Evolutionary conservation across 2,113 vertebrate genomes (phyloP).

Genomic region (Grammomys dolichurus): DNA sequence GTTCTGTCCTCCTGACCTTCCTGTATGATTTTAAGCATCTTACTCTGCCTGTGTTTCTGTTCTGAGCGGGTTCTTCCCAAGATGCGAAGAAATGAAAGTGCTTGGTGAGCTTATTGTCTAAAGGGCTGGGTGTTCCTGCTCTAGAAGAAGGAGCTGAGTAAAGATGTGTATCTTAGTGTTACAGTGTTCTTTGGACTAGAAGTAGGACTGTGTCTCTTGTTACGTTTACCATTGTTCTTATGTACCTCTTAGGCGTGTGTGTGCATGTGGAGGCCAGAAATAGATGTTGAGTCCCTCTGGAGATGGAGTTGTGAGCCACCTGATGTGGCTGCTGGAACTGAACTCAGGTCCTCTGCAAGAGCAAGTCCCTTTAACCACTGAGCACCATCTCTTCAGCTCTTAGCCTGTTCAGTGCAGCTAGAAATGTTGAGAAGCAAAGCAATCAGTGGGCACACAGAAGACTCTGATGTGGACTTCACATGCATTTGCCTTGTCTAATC

Average conservation of each 20-base stretch:
- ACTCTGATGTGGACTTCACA: slow-evolving; percentile 6
- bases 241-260: background rate
- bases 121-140: background rate
- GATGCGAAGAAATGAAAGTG: background rate
- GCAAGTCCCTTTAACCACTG: background rate
- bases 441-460: background rate
- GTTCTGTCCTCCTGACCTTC: background rate
- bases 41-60: background rate
- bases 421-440: slow-evolving; percentile 42
- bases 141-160: slow-evolving; percentile 7
- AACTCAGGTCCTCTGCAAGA: background rate
- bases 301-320: background rate
- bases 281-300: background rate
- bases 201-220: background rate
- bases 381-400: background rate
- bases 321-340: background rate
- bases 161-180: background rate
- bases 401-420: background rate
- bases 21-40: slow-evolving; percentile 30
- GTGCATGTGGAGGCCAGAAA: background rate
- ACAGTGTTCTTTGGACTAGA: background rate
- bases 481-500: slow-evolving; percentile 41
- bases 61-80: background rate
- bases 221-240: background rate
- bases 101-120: background rate